Conservation (phyloP, 2,888 invertebrate species). For the Fragum fragum region DNA sequence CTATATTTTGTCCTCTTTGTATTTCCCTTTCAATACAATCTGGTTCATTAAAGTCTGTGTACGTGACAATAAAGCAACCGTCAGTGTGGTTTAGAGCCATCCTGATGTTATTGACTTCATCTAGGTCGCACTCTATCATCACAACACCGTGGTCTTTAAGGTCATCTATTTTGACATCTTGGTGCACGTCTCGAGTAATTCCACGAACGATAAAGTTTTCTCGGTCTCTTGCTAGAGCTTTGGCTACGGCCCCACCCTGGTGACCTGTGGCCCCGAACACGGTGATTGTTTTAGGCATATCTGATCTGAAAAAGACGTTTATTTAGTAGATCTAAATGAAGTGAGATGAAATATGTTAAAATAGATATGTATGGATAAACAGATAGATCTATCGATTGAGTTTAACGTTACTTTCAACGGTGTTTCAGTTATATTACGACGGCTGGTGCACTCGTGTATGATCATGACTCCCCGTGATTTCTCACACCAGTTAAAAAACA, state of each 20-base stretch:
- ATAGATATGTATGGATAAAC: no score
- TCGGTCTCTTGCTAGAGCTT: conserved; percentile 69
- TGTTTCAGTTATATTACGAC: no score
- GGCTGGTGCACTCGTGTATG: no score
- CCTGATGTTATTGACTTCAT: conserved; percentile 66
- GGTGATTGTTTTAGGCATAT: conserved; percentile 74
- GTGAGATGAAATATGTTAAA: no score
- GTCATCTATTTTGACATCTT: conserved; percentile 66
- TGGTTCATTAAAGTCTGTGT: conserved; percentile 77
- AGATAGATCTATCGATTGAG: no score
- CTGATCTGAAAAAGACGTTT: conserved; percentile 35
- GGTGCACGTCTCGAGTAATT: conserved; percentile 70
- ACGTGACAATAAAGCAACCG: conserved; percentile 81
- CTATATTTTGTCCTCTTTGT: conserved; percentile 78
- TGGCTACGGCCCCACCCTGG: conserved; percentile 79
- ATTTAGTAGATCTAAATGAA: no score
- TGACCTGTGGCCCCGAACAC: conserved; percentile 79
- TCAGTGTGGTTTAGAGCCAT: conserved; percentile 69
- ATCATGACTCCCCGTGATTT: no score
- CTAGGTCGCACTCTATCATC: conserved; percentile 71
- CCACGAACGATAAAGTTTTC: conserved; percentile 75
- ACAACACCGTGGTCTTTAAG: conserved; percentile 69
- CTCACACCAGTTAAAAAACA: no score
- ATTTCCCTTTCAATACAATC: conserved; percentile 79
- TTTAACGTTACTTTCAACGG: no score